These are phyloP conservation scores for Clanis bilineata DNA, from an alignment of 2,888 invertebrate genomes.

Conservation along the genomic window DNA sequence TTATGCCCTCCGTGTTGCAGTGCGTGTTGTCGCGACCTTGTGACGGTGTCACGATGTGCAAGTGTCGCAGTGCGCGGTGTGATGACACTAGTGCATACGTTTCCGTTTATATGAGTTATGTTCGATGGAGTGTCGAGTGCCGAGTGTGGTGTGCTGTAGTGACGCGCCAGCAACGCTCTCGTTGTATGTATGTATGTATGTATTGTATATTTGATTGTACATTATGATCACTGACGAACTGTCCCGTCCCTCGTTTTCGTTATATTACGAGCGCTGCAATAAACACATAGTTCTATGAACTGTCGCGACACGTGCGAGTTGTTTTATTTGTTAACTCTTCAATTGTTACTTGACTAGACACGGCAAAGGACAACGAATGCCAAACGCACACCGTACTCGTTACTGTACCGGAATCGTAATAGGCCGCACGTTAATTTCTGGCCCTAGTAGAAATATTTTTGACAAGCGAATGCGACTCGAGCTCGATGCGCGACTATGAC, in stretches of 20 bases:
- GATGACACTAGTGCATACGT: slow-evolving; percentile 23
- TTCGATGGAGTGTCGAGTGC: slow-evolving; percentile 16
- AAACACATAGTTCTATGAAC: slow-evolving; percentile 52
- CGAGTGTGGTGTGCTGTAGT: slow-evolving; percentile 15
- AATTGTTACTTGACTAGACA: not conserved
- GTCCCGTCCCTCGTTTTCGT: slow-evolving; percentile 74
- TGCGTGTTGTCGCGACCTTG: not conserved
- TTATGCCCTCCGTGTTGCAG: not conserved
- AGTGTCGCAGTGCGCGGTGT: slow-evolving; percentile 30
- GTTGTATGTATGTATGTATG: slow-evolving; percentile 13
- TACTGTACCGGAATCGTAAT: too few species aligned
- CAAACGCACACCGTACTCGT: too few species aligned
- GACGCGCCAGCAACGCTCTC: slow-evolving; percentile 5
- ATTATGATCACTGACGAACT: slow-evolving; percentile 58
- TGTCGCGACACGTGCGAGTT: slow-evolving; percentile 14
- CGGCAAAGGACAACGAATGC: not conserved
- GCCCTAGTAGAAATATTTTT: too few species aligned
- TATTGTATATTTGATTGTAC: slow-evolving; percentile 26
- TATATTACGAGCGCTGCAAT: slow-evolving; percentile 63
- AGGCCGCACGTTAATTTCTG: too few species aligned
- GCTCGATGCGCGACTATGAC: too few species aligned
- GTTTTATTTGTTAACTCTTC: slow-evolving; percentile 8
- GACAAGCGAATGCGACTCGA: too few species aligned
- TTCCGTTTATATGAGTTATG: slow-evolving; percentile 21
- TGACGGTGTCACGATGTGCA: slow-evolving; percentile 11